Evolutionary conservation across 92 coral and sea anemone genomes (phyloP).

Genomic region (Phenganax subtilis): DNA sequence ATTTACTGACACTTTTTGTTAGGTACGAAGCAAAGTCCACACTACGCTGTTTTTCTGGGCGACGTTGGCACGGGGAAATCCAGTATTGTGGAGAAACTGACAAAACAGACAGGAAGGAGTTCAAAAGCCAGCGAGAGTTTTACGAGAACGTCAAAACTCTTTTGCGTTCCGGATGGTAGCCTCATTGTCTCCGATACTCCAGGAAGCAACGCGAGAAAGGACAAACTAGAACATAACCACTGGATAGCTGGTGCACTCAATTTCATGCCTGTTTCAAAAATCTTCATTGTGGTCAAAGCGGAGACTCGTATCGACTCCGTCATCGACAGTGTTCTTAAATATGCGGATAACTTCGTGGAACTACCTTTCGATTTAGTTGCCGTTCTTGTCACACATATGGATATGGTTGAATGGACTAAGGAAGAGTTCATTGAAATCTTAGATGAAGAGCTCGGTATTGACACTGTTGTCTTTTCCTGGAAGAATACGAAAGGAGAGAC

Average conservation of each 20-base stretch:
- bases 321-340: slow-evolving; percentile 48
- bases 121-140: slow-evolving; percentile 52
- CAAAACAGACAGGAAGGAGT: slow-evolving; percentile 46
- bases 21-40: too few relatives aligned
- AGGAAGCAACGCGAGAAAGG: slow-evolving; percentile 50
- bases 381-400: slow-evolving; percentile 56
- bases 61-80: slow-evolving; percentile 50
- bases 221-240: slow-evolving; percentile 45
- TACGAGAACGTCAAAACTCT: slow-evolving; percentile 36
- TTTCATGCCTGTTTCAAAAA: slow-evolving; percentile 44
- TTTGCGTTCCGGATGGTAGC: slow-evolving; percentile 51
- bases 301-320: slow-evolving; percentile 51
- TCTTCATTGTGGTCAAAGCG: slow-evolving; percentile 52
- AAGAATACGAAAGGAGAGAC: slow-evolving; percentile 22
- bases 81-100: slow-evolving; percentile 42
- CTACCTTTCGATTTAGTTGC: slow-evolving; percentile 49
- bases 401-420: slow-evolving; percentile 47
- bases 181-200: slow-evolving; percentile 53
- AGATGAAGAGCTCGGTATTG: slow-evolving; percentile 49
- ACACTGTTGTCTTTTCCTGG: slow-evolving; percentile 50
- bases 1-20: too few relatives aligned
- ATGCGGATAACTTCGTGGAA: slow-evolving; percentile 49
- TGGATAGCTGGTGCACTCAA: slow-evolving; percentile 44
- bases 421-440: slow-evolving; percentile 34
- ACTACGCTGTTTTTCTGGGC: too few relatives aligned